Conservation (phyloP, 2,113 vertebrate genomes). For the Columba livia region DNA sequence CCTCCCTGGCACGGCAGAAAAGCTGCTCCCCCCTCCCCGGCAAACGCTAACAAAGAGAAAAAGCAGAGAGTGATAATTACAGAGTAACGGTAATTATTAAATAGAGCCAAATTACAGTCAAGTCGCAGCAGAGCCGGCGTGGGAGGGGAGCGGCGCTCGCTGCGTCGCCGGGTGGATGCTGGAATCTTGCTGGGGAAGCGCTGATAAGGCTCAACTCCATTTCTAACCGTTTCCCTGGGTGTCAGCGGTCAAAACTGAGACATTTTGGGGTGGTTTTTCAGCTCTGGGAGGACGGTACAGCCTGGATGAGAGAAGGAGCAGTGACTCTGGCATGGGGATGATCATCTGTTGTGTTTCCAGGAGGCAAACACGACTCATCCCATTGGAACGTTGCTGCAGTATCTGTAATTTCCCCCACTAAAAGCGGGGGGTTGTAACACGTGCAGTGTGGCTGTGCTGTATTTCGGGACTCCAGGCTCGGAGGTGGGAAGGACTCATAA, state of each 20-base stretch:
- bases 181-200: background rate
- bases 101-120: background rate
- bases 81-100: background rate
- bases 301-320: background rate
- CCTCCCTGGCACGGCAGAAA: background rate
- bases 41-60: background rate
- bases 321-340: background rate
- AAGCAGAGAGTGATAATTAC: constrained; percentile 10
- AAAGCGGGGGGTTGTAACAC: background rate
- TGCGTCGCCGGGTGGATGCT: fast-evolving
- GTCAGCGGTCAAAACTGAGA: background rate
- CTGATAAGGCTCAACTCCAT: fast-evolving
- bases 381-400: fast-evolving
- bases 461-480: background rate
- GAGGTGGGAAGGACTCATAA: background rate
- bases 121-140: background rate
- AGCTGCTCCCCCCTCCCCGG: background rate
- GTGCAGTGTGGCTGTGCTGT: background rate
- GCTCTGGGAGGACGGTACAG: background rate
- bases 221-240: background rate
- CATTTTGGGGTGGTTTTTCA: background rate
- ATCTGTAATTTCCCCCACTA: background rate
- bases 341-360: background rate
- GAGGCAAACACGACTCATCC: fast-evolving
- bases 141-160: background rate